Conservation (phyloP, 2,888 invertebrate genomes). For the Lepidochrysops patricia region DNA sequence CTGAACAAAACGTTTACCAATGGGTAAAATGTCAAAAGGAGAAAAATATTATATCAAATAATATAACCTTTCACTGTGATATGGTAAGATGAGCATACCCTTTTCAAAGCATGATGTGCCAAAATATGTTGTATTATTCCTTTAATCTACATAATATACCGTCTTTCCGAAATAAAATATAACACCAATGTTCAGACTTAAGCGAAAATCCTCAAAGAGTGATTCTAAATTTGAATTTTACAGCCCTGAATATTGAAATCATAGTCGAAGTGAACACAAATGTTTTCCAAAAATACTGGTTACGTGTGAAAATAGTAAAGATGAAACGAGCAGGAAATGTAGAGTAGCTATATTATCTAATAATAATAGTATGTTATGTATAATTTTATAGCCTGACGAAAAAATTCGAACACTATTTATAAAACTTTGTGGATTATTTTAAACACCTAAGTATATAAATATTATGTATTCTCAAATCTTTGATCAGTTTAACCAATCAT, state of each 20-base stretch:
- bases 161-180: conserved; percentile 47
- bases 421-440: no score
- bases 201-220: conserved; percentile 51
- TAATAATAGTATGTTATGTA: no score
- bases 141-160: conserved; percentile 37
- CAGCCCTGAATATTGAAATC: conserved; percentile 37
- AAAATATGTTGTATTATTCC: conserved; percentile 32
- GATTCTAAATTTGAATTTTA: conserved; percentile 47
- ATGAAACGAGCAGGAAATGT: no score
- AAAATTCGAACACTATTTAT: no score
- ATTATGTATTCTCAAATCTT: no score
- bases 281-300: not conserved
- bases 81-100: conserved; percentile 29
- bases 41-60: not conserved
- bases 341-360: no score
- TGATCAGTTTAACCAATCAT: no score
- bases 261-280: not conserved
- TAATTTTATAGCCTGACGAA: no score
- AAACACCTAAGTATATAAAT: no score
- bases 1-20: no score
- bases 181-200: conserved; percentile 65
- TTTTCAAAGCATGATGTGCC: conserved; percentile 41
- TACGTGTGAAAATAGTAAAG: not conserved
- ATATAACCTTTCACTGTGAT: conserved; percentile 6
- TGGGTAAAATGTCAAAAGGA: no score